phyloP scores from a whole-genome alignment of 2,113 vertebrate species.

The Chaenogobius annularis region DNA sequence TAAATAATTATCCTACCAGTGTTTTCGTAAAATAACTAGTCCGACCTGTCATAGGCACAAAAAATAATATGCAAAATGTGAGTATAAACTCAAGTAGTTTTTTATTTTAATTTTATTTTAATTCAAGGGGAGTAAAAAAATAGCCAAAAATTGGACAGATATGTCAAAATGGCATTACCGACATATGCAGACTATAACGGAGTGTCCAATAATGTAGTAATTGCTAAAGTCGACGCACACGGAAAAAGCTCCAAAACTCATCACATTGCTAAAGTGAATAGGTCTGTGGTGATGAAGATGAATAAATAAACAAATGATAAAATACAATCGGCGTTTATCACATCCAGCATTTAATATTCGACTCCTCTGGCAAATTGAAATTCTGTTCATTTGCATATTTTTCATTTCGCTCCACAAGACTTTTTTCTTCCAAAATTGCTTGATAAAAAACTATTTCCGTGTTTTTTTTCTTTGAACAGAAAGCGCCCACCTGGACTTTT shows the following conservation, averaged over 20 bases:
- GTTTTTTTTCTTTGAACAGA: slow-evolving; percentile 3
- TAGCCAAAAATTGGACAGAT: background rate
- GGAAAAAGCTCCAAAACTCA: background rate
- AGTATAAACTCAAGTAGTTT: too few species aligned
- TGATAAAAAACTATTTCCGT: slow-evolving; percentile 8
- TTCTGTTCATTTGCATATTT: slow-evolving; percentile 1
- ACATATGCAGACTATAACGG: background rate
- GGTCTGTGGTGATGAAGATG: background rate
- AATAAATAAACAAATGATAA: background rate
- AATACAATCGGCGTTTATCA: background rate
- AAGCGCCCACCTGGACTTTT: slow-evolving; percentile 5
- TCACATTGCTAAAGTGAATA: background rate
- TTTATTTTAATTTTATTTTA: background rate
- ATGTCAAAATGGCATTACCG: background rate
- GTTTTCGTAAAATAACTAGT: too few species aligned
- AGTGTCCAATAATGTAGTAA: background rate
- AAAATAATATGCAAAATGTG: too few species aligned
- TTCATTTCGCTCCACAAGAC: background rate
- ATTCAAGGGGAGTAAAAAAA: background rate
- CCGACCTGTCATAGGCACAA: too few species aligned
- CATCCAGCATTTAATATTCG: background rate
- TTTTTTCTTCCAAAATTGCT: slow-evolving; percentile 2
- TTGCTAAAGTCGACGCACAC: background rate
- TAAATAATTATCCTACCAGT: too few species aligned
- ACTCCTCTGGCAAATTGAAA: background rate